A percentile compares a stretch with the other conserved stretches of the same genome.
Evolutionary conservation across 2,888 invertebrate genomes (phyloP).

Genomic region (Clostera curtula): DNA sequence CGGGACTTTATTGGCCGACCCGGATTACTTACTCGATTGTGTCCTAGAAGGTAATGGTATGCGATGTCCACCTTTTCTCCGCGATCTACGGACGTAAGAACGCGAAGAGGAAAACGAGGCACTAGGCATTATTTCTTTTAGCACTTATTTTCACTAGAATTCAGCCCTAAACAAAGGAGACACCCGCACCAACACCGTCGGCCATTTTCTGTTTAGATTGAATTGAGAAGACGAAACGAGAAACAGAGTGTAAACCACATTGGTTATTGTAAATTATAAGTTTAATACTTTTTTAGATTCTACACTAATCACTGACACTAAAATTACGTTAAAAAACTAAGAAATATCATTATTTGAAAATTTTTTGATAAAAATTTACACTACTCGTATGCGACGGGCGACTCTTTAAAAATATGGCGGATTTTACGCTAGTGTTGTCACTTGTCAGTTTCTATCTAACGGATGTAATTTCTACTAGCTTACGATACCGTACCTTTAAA

Average conservation of each 20-base stretch:
- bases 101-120: conserved; percentile 95
- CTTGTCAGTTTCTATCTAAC: no score
- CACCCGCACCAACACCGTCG: conserved; percentile 85
- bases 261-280: conserved; percentile 33
- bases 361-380: conserved; percentile 53
- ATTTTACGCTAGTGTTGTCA: no score
- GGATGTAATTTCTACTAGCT: no score
- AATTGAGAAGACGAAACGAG: conserved; percentile 67
- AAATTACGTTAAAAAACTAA: conserved; percentile 51
- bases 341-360: conserved; percentile 59
- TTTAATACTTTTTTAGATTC: conserved; percentile 36
- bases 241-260: conserved; percentile 56
- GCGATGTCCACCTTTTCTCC: conserved; percentile 93
- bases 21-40: conserved; percentile 84
- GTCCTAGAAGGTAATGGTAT: conserved; percentile 87
- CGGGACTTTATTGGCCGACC: conserved; percentile 60
- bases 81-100: conserved; percentile 92
- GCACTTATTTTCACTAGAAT: conserved; percentile 72
- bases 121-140: conserved; percentile 89
- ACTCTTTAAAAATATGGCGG: conserved; percentile 72
- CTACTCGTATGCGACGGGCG: conserved; percentile 61
- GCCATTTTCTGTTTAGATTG: conserved; percentile 86
- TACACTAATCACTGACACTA: conserved; percentile 59
- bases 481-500: no score
- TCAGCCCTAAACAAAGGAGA: conserved; percentile 87